Conservation (phyloP, 2,888 invertebrate species). For the Polia nebulosa region DNA sequence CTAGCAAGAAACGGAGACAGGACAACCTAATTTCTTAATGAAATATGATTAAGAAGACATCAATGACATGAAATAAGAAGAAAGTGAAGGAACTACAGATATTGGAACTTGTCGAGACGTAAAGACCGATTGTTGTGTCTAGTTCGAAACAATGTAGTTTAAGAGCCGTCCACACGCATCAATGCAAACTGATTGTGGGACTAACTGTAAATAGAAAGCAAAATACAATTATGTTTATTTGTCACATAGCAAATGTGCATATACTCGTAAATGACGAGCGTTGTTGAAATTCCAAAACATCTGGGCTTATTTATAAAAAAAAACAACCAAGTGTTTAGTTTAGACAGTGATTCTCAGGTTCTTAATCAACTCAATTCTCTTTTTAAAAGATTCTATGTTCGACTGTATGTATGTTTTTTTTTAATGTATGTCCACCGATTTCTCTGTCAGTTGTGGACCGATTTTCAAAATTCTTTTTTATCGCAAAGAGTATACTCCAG, state of each 20-base stretch:
- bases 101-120: constrained; percentile 27
- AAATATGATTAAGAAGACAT: constrained; percentile 12
- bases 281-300: not conserved
- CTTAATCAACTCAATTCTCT: too few relatives aligned
- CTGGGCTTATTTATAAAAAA: too few relatives aligned
- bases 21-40: not conserved
- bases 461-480: too few relatives aligned
- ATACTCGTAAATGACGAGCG: not conserved
- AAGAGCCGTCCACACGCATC: not conserved
- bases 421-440: too few relatives aligned
- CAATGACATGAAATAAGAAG: constrained; percentile 5
- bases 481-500: too few relatives aligned
- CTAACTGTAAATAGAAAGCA: not conserved
- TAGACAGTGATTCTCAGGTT: too few relatives aligned
- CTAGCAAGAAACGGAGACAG: not conserved
- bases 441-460: too few relatives aligned
- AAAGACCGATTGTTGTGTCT: constrained; percentile 31
- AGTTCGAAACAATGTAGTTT: constrained; percentile 32
- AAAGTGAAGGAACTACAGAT: constrained; percentile 16
- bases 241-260: not conserved
- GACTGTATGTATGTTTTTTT: too few relatives aligned
- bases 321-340: too few relatives aligned
- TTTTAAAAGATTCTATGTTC: too few relatives aligned
- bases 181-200: not conserved
- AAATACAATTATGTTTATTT: not conserved